These are phyloP conservation scores for Bucco capensis DNA, from an alignment of 2,113 vertebrate genomes.

Conservation along the genomic window DNA sequence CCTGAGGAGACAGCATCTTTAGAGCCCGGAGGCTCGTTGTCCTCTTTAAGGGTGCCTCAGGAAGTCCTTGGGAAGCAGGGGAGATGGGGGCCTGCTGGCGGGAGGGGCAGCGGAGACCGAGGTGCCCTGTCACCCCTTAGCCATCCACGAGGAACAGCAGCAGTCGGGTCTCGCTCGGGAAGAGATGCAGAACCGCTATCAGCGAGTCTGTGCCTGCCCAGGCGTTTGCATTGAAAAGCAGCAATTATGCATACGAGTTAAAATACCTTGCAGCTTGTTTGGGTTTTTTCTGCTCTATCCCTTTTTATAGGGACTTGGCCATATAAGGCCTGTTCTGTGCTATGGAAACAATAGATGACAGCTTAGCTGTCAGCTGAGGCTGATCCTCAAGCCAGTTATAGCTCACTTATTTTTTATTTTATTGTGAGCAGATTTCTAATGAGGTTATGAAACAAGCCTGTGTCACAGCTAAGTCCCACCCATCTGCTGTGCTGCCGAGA, in stretches of 20 bases:
- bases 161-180: fast-evolving
- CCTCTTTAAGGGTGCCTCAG: neutral
- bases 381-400: neutral
- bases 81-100: neutral
- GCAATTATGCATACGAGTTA: fast-evolving
- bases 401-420: neutral
- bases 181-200: neutral
- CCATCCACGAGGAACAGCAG: fast-evolving
- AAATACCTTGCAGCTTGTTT: neutral
- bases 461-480: constrained; percentile 37
- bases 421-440: neutral
- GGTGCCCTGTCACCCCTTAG: fast-evolving
- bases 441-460: constrained; percentile 57
- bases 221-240: neutral
- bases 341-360: neutral
- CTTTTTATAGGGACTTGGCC: neutral
- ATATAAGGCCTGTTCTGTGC: neutral
- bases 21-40: fast-evolving
- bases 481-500: constrained; percentile 28
- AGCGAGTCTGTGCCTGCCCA: neutral
- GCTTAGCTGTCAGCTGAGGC: neutral
- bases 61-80: fast-evolving
- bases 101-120: neutral
- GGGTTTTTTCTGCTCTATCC: too few species aligned
- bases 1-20: neutral